A percentile compares a stretch with the other conserved stretches of the same genome.
phyloP scores from a whole-genome alignment of 2,888 invertebrate genomes.

The Nemapogon koenigi region DNA sequence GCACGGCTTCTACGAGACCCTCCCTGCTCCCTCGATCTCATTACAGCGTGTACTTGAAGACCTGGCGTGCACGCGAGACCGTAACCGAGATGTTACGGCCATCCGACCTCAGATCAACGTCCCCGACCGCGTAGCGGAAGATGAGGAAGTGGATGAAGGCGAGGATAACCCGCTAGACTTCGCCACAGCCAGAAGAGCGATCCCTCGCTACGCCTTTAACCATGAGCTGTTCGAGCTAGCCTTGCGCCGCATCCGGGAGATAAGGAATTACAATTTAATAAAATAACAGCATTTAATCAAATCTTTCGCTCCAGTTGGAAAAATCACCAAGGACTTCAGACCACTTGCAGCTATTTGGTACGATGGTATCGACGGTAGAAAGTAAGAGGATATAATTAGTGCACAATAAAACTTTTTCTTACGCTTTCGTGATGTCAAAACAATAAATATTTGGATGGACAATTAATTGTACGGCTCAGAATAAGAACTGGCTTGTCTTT shows the following conservation, averaged over 20 bases:
- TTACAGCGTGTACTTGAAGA: constrained; percentile 14
- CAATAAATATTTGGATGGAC: no score
- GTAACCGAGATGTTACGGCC: neutral
- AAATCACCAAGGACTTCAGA: no score
- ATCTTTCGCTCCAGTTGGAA: no score
- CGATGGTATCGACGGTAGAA: no score
- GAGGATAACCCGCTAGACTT: neutral
- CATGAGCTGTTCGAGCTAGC: constrained; percentile 2
- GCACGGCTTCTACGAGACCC: constrained; percentile 14
- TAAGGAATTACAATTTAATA: neutral
- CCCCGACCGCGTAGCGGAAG: neutral
- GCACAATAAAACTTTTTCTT: no score
- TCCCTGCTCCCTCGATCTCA: constrained; percentile 14
- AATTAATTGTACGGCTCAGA: no score
- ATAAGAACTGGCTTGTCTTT: no score
- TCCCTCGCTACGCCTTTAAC: constrained; percentile 1
- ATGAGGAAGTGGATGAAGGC: constrained; percentile 1
- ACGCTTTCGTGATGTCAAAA: no score
- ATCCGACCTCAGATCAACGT: neutral
- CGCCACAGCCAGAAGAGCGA: neutral
- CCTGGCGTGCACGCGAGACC: neutral
- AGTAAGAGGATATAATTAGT: no score
- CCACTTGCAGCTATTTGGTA: no score
- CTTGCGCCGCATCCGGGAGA: constrained; percentile 1
- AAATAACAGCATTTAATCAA: no score